Conservation (phyloP, 2,797 vertebrate genomes). For the Harpagifer antarcticus region DNA sequence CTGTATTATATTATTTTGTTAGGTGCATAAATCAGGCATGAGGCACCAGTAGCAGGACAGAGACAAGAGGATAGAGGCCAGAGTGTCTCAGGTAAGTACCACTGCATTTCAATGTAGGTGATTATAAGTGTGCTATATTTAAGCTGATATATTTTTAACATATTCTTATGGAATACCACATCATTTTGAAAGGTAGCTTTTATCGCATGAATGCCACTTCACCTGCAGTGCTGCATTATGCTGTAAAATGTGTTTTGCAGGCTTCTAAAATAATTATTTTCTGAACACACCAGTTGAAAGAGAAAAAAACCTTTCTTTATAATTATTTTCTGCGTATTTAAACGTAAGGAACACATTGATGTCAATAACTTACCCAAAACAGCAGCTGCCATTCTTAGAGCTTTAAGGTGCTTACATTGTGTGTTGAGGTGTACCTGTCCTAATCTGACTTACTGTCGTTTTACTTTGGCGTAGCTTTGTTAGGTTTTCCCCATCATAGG, state of each 20-base stretch:
- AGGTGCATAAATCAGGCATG: slow-evolving; percentile 4
- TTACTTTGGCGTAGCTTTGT: slow-evolving; percentile 21
- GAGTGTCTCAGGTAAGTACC: slow-evolving; percentile 53
- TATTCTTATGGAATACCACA: slow-evolving; percentile 50
- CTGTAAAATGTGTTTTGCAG: slow-evolving; percentile 30
- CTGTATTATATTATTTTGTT: neutral
- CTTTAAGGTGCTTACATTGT: neutral
- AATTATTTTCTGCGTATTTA: neutral
- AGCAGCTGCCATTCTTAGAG: neutral
- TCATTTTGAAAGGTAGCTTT: slow-evolving; percentile 55
- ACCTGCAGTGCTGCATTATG: slow-evolving; percentile 35
- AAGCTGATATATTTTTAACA: slow-evolving; percentile 60
- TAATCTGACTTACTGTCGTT: neutral
- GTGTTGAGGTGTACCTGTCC: neutral
- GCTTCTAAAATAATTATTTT: slow-evolving; percentile 25
- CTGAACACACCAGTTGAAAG: slow-evolving; percentile 14
- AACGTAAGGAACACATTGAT: neutral
- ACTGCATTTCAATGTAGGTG: slow-evolving; percentile 43
- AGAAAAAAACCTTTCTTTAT: neutral
- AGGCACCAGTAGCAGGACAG: neutral
- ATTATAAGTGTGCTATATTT: slow-evolving; percentile 60
- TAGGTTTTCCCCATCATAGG: slow-evolving; percentile 22
- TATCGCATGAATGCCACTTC: slow-evolving; percentile 55
- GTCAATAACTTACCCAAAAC: too few relatives aligned
- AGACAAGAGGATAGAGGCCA: slow-evolving; percentile 21